Evolutionary conservation across 1,140 invertebrate genomes (phyloP).

Genomic region (Spodoptera litura): DNA sequence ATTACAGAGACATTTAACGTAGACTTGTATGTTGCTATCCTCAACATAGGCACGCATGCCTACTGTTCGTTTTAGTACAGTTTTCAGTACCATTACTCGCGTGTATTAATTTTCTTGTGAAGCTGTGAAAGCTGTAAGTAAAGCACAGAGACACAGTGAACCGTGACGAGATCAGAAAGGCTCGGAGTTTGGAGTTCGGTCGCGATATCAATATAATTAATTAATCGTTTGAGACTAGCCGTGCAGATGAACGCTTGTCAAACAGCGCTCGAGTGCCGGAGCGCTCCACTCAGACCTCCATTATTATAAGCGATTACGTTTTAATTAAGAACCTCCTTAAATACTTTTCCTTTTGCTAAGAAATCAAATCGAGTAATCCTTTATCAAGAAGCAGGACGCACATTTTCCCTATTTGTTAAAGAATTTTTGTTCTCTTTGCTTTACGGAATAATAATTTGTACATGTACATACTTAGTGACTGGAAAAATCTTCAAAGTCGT

Average conservation of each 20-base stretch:
- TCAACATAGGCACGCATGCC: too few relatives aligned
- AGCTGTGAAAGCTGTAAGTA: not conserved
- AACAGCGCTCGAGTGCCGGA: not conserved
- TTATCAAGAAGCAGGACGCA: not conserved
- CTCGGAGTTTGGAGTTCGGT: not conserved
- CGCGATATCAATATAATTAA: slow-evolving; percentile 4
- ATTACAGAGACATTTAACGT: not conserved
- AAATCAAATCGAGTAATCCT: not conserved
- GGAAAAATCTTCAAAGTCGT: too few relatives aligned
- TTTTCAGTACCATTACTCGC: not conserved
- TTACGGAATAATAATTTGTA: too few relatives aligned
- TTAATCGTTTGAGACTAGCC: slow-evolving; percentile 8
- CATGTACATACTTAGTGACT: too few relatives aligned
- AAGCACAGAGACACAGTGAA: not conserved
- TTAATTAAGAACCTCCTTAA: not conserved
- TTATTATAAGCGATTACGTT: slow-evolving; percentile 4
- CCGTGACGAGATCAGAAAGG: too few relatives aligned
- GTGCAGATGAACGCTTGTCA: not conserved
- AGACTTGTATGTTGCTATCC: not conserved
- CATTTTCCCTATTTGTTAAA: too few relatives aligned
- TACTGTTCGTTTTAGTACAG: too few relatives aligned
- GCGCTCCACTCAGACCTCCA: not conserved
- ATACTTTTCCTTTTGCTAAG: not conserved
- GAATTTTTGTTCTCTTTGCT: too few relatives aligned
- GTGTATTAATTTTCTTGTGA: not conserved